Percentiles rank a stretch among this genome's conserved stretches.
Evolutionary conservation across 2,797 vertebrate species (phyloP).

Genomic region (Acanthornis magna): DNA sequence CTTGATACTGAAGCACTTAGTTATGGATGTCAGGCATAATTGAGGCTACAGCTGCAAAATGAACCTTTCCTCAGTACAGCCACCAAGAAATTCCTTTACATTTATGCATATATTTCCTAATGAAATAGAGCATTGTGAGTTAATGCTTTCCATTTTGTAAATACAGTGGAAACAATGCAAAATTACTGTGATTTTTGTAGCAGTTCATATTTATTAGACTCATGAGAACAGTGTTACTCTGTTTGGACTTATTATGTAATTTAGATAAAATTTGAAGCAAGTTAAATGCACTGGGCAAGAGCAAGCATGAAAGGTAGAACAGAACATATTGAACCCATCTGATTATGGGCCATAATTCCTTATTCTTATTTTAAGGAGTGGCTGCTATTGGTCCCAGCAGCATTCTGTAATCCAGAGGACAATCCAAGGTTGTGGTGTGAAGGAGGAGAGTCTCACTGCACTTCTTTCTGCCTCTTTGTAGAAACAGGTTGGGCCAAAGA

Average conservation of each 20-base stretch:
- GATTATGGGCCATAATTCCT: background rate
- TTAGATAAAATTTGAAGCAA: background rate
- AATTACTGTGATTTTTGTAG: background rate
- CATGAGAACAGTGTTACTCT: slow-evolving; percentile 1
- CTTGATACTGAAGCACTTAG: slow-evolving; percentile 33
- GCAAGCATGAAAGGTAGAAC: background rate
- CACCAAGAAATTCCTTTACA: slow-evolving; percentile 49
- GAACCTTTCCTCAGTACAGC: slow-evolving; percentile 35
- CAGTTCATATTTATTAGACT: slow-evolving; percentile 20
- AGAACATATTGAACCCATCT: background rate
- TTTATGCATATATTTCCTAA: slow-evolving; percentile 52
- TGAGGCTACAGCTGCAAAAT: slow-evolving; percentile 44
- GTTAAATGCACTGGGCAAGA: background rate
- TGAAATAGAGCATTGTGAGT: slow-evolving; percentile 46
- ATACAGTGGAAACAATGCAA: slow-evolving; percentile 3
- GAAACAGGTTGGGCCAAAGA: background rate
- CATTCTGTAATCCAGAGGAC: background rate
- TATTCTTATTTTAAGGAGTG: background rate
- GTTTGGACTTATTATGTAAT: slow-evolving; percentile 19
- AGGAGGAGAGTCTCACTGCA: background rate
- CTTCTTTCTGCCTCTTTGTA: background rate
- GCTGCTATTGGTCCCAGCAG: background rate
- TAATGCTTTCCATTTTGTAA: slow-evolving; percentile 40
- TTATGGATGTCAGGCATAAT: slow-evolving; percentile 50
- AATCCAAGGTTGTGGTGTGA: background rate